Base-by-base conservation (phyloP, 2,797 vertebrate species). In the Myotis planiceps region DNA sequence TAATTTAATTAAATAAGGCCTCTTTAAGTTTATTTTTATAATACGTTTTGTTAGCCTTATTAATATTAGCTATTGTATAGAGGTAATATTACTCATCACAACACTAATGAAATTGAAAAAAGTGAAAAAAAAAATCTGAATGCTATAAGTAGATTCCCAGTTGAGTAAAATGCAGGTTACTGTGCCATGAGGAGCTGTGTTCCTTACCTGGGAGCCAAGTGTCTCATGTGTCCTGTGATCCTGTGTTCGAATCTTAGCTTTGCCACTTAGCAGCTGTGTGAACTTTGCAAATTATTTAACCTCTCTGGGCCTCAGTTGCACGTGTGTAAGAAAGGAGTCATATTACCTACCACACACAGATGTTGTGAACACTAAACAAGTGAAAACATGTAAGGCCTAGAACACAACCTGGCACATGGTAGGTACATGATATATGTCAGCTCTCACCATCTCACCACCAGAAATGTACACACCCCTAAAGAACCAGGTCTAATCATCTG, bases 1-100 rank as follows among this genome's bases (percentile, higher is more conserved):
- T 69, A 65, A 66, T 55, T 85, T 69, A 65, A 72, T 72, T 34
- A 74, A 75, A 69, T 58, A 74, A 55, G 10, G 10, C 18, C 9
- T 68, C 34, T 23, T 29, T 81, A 72, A 58, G 3, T 88, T 72
- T 71, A 83, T 76, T 80, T 69, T 76, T 65, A 81, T 60, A 88
- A 65, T 39, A 45, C 4, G 55, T 68, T 75, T 82, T 65, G 58
- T 82, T 78, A 51, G 49, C 9, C 27, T 76, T 86, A 14, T 60
- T 93, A 72, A 68, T 55, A 68, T 47, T 45, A 85, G 53, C 37
- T 55, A 63, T 37, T 80, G 51, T 91, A 51, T 39, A 37, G 23
- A 80, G 37, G 29, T 79, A 63, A 16, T 47, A 42, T 5, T 80
- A 49, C 14, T 82, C 21, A 55, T 49, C 69, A 91, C 60, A 92